Evolutionary conservation across 2,888 invertebrate genomes (phyloP).

Genomic region (Scelioninae gen. 1): DNA sequence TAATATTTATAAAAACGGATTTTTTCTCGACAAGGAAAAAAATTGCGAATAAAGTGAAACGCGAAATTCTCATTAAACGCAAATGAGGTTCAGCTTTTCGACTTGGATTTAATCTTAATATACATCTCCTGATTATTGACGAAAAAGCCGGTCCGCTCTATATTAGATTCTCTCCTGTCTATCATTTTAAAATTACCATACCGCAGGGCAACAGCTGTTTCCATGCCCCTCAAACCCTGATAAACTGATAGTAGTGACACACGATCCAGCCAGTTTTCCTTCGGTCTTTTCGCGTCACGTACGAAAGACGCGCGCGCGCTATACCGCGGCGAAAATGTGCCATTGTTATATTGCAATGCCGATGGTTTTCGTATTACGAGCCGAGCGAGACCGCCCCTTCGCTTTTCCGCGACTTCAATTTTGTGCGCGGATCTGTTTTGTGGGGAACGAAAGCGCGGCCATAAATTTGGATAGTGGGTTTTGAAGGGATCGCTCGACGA

Average conservation of each 20-base stretch:
- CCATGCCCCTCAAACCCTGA: conserved; percentile 76
- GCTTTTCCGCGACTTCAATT: conserved; percentile 68
- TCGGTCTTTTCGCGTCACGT: conserved; percentile 64
- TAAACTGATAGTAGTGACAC: conserved; percentile 83
- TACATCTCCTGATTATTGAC: conserved; percentile 41
- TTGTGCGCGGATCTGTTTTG: conserved; percentile 69
- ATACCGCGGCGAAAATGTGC: conserved; percentile 63
- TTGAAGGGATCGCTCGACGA: conserved; percentile 61
- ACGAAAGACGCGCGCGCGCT: conserved; percentile 61
- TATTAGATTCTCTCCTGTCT: conserved; percentile 59
- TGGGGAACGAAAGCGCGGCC: conserved; percentile 56
- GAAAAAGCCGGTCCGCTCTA: conserved; percentile 43
- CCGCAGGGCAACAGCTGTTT: conserved; percentile 81
- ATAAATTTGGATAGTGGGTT: conserved; percentile 70
- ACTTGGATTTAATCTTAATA: conserved; percentile 38
- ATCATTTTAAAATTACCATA: conserved; percentile 81
- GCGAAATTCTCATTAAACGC: conserved; percentile 34
- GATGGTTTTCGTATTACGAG: conserved; percentile 75
- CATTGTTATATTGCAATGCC: conserved; percentile 77
- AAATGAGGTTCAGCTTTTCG: conserved; percentile 29
- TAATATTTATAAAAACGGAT: too few relatives aligned
- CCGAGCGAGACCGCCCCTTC: conserved; percentile 73
- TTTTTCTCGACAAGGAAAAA: too few relatives aligned
- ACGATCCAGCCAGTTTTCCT: conserved; percentile 63
- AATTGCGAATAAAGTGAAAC: not conserved